These are phyloP conservation scores for Hippocampus barbouri DNA, from an alignment of 2,113 vertebrate species.

Conservation along the genomic window DNA sequence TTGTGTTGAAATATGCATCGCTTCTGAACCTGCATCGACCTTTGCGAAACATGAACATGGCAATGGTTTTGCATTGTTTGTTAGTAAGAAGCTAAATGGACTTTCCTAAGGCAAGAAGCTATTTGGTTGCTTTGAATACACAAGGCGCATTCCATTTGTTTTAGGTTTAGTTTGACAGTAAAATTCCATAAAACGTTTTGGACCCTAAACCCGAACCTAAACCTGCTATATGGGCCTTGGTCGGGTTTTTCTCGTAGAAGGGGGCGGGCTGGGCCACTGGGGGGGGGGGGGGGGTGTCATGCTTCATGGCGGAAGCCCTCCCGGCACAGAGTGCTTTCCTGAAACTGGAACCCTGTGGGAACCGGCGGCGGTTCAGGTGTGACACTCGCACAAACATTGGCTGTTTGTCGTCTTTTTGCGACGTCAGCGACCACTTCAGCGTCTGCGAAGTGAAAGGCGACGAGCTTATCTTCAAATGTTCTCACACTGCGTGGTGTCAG, in stretches of 20 bases:
- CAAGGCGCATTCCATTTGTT: too few species aligned
- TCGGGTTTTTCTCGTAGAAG: constrained; percentile 63
- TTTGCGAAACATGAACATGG: too few species aligned
- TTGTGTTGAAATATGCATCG: too few species aligned
- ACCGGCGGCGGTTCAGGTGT: constrained; percentile 54
- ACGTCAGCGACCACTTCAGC: background rate
- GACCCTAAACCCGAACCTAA: too few species aligned
- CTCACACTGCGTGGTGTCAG: constrained; percentile 54
- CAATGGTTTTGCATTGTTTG: too few species aligned
- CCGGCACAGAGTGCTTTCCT: constrained; percentile 14
- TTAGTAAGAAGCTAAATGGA: too few species aligned
- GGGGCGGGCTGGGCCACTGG: background rate
- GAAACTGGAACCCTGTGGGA: constrained; percentile 78
- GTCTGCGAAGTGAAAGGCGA: constrained; percentile 7
- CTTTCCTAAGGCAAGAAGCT: too few species aligned
- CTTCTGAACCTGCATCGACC: too few species aligned
- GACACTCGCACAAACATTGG: background rate
- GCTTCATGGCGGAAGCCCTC: constrained; percentile 13
- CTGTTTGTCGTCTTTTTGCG: background rate
- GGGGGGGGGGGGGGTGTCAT: constrained; percentile 47
- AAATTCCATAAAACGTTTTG: too few species aligned
- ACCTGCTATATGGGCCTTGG: constrained; percentile 41
- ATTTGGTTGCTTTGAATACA: too few species aligned
- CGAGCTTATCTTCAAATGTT: constrained; percentile 48
- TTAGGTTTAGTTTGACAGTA: too few species aligned